Percentiles rank a stretch among this genome's conserved stretches.
Evolutionary conservation across 2,888 invertebrate genomes (phyloP).

Genomic region (Hirtodrosophila alboralis): DNA sequence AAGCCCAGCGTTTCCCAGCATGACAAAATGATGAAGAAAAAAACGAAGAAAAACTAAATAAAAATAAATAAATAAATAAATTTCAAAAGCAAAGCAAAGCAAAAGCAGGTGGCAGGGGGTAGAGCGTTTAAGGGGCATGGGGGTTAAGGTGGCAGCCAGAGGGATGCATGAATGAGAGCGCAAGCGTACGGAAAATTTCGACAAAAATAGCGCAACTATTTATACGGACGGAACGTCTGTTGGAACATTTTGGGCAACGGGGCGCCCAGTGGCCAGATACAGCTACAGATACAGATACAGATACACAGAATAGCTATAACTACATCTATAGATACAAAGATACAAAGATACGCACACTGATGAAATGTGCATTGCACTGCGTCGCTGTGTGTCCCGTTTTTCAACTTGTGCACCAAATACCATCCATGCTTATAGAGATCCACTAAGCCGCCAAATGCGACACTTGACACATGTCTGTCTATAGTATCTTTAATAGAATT

Average conservation of each 20-base stretch:
- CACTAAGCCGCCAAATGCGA: slow-evolving; percentile 4
- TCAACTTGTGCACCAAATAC: slow-evolving; percentile 69
- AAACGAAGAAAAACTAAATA: slow-evolving; percentile 26
- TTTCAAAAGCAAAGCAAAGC: slow-evolving; percentile 31
- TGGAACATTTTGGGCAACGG: slow-evolving; percentile 45
- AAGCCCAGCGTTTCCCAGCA: slow-evolving; percentile 44
- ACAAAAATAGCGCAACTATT: slow-evolving; percentile 81
- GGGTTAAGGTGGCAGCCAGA: slow-evolving; percentile 5
- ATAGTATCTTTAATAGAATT: neutral
- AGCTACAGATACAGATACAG: slow-evolving; percentile 21
- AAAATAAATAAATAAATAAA: slow-evolving; percentile 50
- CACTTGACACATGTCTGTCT: neutral
- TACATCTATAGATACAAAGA: slow-evolving; percentile 15
- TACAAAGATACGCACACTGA: slow-evolving; percentile 29
- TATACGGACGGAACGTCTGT: slow-evolving; percentile 63
- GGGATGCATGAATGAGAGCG: slow-evolving; percentile 73
- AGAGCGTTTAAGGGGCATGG: slow-evolving; percentile 3
- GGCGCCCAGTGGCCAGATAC: slow-evolving; percentile 61
- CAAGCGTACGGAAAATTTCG: slow-evolving; percentile 73
- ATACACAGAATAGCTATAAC: too few species aligned
- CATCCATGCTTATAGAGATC: slow-evolving; percentile 37
- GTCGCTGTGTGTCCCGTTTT: slow-evolving; percentile 31
- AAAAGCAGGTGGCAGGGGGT: slow-evolving; percentile 39
- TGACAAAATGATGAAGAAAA: slow-evolving; percentile 34
- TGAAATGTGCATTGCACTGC: slow-evolving; percentile 43